Conservation (phyloP, 1,140 invertebrate genomes). For the Hyles vespertilio region DNA sequence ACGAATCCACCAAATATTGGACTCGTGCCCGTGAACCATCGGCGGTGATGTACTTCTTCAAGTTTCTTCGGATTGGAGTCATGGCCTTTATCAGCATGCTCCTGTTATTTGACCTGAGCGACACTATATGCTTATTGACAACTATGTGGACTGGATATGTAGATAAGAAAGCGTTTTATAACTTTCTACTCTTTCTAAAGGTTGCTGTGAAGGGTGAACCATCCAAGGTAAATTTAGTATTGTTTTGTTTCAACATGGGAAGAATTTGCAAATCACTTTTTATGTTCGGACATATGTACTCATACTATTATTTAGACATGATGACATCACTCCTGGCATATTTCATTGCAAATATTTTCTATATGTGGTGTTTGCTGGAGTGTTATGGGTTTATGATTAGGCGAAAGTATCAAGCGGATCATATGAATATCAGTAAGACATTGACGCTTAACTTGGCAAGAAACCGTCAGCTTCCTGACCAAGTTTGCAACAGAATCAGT, state of each 20-base stretch:
- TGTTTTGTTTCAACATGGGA: too few relatives aligned
- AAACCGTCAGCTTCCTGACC: constrained; percentile 12
- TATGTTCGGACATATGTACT: too few relatives aligned
- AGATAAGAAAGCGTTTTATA: too few relatives aligned
- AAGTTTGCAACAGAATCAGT: constrained; percentile 23
- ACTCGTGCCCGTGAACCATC: constrained; percentile 14
- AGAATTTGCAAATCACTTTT: too few relatives aligned
- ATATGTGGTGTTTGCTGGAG: constrained; percentile 3
- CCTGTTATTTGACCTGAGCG: constrained; percentile 16
- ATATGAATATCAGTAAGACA: background rate
- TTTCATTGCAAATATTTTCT: background rate
- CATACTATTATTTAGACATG: too few relatives aligned
- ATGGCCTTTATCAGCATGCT: constrained; percentile 23
- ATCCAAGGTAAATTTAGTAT: too few relatives aligned
- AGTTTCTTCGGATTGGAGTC: constrained; percentile 27
- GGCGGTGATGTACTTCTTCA: constrained; percentile 15
- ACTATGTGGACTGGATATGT: too few relatives aligned
- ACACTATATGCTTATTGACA: constrained; percentile 13
- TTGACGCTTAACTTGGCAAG: too few relatives aligned
- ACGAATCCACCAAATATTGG: constrained; percentile 24
- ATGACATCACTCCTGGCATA: too few relatives aligned
- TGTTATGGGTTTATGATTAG: background rate
- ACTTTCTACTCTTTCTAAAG: too few relatives aligned
- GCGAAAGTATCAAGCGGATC: background rate
- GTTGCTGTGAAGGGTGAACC: too few relatives aligned